A percentile compares a stretch with the other conserved stretches of the same genome.
Conservation (phyloP, 2,797 vertebrate genomes). For the Amblyraja radiata region DNA sequence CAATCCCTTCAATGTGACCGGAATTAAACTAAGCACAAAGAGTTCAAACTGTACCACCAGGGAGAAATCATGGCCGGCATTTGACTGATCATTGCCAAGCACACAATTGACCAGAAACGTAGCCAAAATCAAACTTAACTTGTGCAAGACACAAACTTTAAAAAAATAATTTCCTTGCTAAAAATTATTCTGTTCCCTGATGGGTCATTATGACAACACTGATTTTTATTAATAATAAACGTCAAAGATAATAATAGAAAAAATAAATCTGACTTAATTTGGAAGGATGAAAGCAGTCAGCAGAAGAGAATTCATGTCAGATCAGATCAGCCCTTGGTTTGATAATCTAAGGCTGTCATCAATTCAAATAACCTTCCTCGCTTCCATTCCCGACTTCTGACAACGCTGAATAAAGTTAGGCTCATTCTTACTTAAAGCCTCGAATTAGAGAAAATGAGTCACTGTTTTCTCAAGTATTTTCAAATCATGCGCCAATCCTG, state of each 20-base stretch:
- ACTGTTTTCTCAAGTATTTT: neutral
- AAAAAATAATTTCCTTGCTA: neutral
- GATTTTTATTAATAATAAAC: neutral
- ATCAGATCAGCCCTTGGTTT: neutral
- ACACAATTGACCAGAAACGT: neutral
- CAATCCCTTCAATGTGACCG: neutral
- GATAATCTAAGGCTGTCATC: neutral
- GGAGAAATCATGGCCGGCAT: neutral
- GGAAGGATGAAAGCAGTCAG: conserved; percentile 16
- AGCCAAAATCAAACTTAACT: neutral
- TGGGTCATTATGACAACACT: neutral
- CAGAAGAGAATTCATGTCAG: neutral
- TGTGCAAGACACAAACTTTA: neutral
- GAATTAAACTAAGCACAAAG: neutral
- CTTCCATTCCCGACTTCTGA: neutral
- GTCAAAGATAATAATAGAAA: conserved; percentile 1
- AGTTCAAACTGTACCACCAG: neutral
- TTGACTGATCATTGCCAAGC: neutral
- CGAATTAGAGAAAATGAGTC: neutral
- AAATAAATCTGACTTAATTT: conserved; percentile 24
- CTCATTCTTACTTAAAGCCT: neutral
- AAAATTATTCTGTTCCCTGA: neutral
- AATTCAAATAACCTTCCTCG: conserved; percentile 6
- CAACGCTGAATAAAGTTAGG: neutral
- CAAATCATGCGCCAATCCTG: neutral